phyloP scores from a whole-genome alignment of 2,888 invertebrate species.

The Tholera decimalis region DNA sequence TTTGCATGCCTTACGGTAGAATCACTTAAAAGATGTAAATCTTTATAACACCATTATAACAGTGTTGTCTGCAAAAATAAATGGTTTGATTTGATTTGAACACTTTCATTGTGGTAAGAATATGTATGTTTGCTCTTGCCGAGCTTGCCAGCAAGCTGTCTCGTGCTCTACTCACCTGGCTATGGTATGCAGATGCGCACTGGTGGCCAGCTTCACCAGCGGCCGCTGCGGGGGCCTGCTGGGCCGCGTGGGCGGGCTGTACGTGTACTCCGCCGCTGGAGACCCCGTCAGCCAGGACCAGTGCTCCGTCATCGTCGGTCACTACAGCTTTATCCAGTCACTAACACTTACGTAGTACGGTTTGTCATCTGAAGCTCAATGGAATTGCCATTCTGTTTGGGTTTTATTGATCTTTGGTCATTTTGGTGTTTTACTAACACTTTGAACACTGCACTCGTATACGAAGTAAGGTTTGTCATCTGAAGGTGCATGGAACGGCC shows the following conservation, averaged over 20 bases:
- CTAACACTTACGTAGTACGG: too few species aligned
- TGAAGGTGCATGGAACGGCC: too few species aligned
- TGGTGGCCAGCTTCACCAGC: constrained; percentile 86
- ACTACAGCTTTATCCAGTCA: background rate
- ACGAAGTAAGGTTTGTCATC: background rate
- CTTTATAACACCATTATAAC: too few species aligned
- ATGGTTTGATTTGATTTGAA: too few species aligned
- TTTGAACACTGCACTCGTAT: background rate
- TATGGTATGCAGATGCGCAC: constrained; percentile 86
- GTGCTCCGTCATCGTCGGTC: constrained; percentile 81
- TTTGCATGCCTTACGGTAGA: too few species aligned
- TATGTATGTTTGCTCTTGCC: too few species aligned
- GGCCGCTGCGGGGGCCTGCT: constrained; percentile 86
- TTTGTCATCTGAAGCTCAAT: too few species aligned
- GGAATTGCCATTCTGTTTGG: too few species aligned
- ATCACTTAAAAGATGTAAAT: too few species aligned
- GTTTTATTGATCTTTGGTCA: too few species aligned
- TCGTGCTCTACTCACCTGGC: constrained; percentile 79
- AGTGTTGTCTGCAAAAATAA: too few species aligned
- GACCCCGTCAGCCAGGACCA: constrained; percentile 88
- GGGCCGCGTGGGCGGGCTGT: constrained; percentile 87
- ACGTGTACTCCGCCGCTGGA: constrained; percentile 84
- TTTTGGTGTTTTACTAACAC: background rate
- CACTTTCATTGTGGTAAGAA: too few species aligned
- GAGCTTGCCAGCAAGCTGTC: constrained; percentile 18